Base-by-base conservation (phyloP, 2,113 vertebrate genomes). In the Ornithorhynchus anatinus region DNA sequence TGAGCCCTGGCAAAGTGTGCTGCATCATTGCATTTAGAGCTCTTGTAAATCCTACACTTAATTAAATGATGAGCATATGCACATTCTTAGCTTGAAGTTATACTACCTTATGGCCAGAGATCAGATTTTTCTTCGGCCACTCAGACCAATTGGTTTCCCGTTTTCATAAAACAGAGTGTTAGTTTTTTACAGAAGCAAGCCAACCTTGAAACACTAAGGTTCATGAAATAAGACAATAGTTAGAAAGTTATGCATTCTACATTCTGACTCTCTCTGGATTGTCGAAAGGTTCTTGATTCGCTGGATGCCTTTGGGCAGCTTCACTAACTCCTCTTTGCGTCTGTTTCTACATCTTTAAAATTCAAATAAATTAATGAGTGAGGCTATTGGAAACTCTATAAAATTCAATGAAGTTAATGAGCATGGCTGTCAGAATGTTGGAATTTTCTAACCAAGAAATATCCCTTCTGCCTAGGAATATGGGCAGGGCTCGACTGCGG, bases 31-130 rank as follows among this genome's bases (percentile, higher is more conserved):
- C 72, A 68, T 79, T 80, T 84, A 88, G 75, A 66, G 63, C 57
- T 75, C 75, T 80, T 84, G 73, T 88, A 85, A 85, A 80, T 77
- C 64, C 75, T 70, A 23, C 70, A 65, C 67, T 81, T 85, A 85
- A 82, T 85, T 88, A 85, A 88, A 85, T 85, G 84, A 88, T 82
- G 83, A 81, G 75, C 60, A 67, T 84, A 59, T 75, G 73, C 70
- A 64, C 54, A 68, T 68, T 67, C 10, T 67, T 75, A 67, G 54
- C 57, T 64, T 50, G 60, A 63, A 80, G 29, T 73, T 75, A 40
- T 22, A 64, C 59, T 69, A 19, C 42, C 52, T 60, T 57, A 48
- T 65, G 52, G 38, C 40, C 35, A 15, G 35, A 27, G 23, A 52
- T 50, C 29, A 36, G 37, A 56, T 77, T 72, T 35, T 45, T 23